phyloP scores from a whole-genome alignment of 1,140 invertebrate species.

The Theocolax elegans region DNA sequence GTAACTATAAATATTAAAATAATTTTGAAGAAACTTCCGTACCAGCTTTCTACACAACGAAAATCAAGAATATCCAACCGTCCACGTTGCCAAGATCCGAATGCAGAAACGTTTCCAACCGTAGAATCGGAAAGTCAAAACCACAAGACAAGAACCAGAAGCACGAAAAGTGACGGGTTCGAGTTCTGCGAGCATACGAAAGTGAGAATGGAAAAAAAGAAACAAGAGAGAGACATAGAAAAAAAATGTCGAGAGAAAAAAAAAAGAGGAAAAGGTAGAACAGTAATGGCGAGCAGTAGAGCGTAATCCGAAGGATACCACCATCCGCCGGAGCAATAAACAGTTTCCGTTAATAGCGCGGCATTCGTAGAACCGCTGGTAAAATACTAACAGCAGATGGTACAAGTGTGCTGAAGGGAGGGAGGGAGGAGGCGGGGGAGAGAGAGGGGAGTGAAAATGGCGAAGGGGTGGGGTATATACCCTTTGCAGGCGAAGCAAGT shows the following conservation, averaged over 20 bases:
- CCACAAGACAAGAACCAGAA: too few species aligned
- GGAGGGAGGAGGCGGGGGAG: too few species aligned
- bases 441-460: background rate
- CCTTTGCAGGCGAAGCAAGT: background rate
- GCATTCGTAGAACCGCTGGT: constrained; percentile 59
- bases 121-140: too few species aligned
- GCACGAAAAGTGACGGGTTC: background rate
- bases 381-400: constrained; percentile 69
- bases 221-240: background rate
- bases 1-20: too few species aligned
- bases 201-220: background rate
- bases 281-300: constrained; percentile 35
- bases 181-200: background rate
- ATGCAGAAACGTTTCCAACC: too few species aligned
- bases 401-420: constrained; percentile 43
- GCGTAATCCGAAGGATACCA: constrained; percentile 55
- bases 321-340: constrained; percentile 62
- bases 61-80: too few species aligned
- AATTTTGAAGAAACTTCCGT: too few species aligned
- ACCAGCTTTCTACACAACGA: too few species aligned
- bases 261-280: background rate
- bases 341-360: constrained; percentile 64
- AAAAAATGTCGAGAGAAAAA: background rate
- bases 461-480: too few species aligned
- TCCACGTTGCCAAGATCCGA: too few species aligned